These are phyloP conservation scores for Caenorhabditis parvicauda DNA, from an alignment of 2,888 invertebrate genomes.

Conservation along the genomic window DNA sequence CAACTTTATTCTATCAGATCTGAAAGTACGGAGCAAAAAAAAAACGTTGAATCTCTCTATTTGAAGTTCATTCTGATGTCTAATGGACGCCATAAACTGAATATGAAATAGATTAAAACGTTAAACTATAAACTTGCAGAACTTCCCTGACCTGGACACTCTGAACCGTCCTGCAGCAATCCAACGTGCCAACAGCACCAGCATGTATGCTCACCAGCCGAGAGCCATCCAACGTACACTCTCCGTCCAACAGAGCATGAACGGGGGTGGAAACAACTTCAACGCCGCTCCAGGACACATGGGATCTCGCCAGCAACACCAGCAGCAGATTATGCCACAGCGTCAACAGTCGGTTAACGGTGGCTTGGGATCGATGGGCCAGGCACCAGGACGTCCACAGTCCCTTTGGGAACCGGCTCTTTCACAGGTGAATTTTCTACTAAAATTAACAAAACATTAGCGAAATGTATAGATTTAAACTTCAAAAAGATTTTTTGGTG, in stretches of 20 bases:
- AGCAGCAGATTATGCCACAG: conserved; percentile 15
- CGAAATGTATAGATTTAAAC: too few relatives aligned
- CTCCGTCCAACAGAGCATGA: conserved; percentile 22
- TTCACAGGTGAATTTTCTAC: too few relatives aligned
- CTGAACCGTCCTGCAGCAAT: conserved; percentile 1
- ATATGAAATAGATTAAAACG: too few relatives aligned
- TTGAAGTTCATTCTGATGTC: too few relatives aligned
- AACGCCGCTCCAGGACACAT: not conserved
- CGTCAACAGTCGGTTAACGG: conserved; percentile 11
- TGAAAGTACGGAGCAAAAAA: too few relatives aligned
- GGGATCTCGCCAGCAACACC: conserved; percentile 3
- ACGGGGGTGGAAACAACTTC: conserved; percentile 2
- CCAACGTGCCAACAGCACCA: conserved; percentile 8
- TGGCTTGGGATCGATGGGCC: not conserved
- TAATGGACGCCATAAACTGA: too few relatives aligned
- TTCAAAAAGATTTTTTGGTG: too few relatives aligned
- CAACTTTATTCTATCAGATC: too few relatives aligned
- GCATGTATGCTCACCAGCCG: conserved; percentile 15
- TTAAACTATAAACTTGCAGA: conserved; percentile 5
- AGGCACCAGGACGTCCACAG: not conserved
- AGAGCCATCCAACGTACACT: conserved; percentile 24
- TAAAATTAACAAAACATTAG: too few relatives aligned
- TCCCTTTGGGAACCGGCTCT: too few relatives aligned
- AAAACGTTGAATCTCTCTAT: not conserved
- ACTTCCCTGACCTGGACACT: conserved; percentile 24